phyloP scores from a whole-genome alignment of 1,140 invertebrate species.

The Heliconius himera region DNA sequence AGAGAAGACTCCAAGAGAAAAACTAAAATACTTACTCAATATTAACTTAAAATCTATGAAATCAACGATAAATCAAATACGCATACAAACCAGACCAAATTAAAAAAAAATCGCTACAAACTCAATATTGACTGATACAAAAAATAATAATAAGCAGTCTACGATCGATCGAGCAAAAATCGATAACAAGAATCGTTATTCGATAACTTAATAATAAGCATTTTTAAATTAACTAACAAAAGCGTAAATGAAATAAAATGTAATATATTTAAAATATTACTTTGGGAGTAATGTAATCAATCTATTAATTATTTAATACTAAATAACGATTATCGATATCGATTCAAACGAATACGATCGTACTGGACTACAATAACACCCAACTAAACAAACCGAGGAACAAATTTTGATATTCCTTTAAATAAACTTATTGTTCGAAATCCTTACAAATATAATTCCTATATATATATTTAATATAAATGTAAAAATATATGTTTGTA shows the following conservation, averaged over 20 bases:
- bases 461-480: constrained; percentile 12
- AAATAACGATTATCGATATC: constrained; percentile 10
- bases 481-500: constrained; percentile 14
- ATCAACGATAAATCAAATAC: constrained; percentile 25
- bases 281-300: background rate
- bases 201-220: background rate
- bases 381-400: background rate
- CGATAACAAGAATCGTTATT: constrained; percentile 2
- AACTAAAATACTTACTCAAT: constrained; percentile 45
- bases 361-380: background rate
- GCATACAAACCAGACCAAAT: constrained; percentile 16
- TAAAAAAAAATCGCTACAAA: background rate
- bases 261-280: background rate
- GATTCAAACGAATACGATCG: background rate
- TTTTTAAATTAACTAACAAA: background rate
- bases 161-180: background rate
- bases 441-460: background rate
- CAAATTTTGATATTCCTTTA: background rate
- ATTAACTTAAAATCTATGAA: constrained; percentile 42
- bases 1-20: constrained; percentile 40
- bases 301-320: background rate
- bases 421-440: background rate
- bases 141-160: constrained; percentile 6
- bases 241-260: constrained; percentile 3
- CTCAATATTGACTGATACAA: constrained; percentile 8